Base-by-base conservation (phyloP, 2,888 invertebrate genomes). In the Cosmia pyralina region DNA sequence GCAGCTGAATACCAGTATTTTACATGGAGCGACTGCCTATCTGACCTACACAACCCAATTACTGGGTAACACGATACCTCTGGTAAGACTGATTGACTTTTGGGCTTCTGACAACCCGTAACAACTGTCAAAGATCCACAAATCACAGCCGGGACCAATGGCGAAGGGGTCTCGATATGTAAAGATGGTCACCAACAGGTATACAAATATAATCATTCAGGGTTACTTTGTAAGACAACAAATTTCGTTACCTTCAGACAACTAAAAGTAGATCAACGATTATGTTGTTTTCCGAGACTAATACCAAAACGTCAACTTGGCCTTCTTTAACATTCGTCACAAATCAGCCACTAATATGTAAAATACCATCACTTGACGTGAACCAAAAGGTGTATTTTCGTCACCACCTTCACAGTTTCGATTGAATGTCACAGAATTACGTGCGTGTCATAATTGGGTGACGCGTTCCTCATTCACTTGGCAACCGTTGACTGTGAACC, bases 371-470 rank as follows among this genome's bases (percentile, higher is more conserved):
- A 13, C 8, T 34, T 7, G n/a, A 69, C 11, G 13, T 38, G 5
- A 53, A 55, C 8, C 38, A 11, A 41, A 55, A 34, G 13, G 17
- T 28, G 7, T 53, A 13, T 60, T 75, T 58, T 81, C 57, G 63
- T 75, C 62, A 59, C 41, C 11, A 34, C 19, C 48, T 48, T 41
- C 57, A 38, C 38, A 19, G 44, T 55, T 60, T 75, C 46, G 28
- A 34, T 81, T 57, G 67, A 81, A 81, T 75, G 67, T 53, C 81
- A 75, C 58, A 63, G 41, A 34, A 41, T 28, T n/a, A 63, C 76
- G 76, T 81, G 52, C 41, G 22, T 59, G 13, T 77, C 77, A 77
- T 68, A 67, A 75, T 48, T 67, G 10, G 28, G 60, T 62, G 65
- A 64, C 34, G 17, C 3, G 13, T 59, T 63, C 53, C 63, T 55